These are phyloP conservation scores for Apistogramma diplotaenia DNA, from an alignment of 2,113 vertebrate species.

Conservation along the genomic window DNA sequence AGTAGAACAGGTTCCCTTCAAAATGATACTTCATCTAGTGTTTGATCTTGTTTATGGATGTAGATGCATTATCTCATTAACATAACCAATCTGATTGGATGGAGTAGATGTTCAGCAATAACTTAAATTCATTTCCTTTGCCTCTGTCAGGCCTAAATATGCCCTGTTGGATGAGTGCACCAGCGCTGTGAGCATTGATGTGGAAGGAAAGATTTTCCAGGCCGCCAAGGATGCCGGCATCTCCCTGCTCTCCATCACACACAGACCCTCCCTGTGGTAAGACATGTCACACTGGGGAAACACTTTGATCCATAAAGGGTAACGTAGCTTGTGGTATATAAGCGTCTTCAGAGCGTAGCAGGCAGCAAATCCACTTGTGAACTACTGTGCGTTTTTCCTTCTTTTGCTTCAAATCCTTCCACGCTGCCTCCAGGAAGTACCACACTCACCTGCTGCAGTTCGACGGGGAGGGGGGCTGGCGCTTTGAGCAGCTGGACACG, in stretches of 20 bases:
- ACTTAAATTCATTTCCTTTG: not conserved
- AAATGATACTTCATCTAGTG: not conserved
- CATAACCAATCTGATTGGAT: rapidly evolving
- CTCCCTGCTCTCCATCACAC: constrained; percentile 96
- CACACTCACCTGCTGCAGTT: constrained; percentile 98
- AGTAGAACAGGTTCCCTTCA: not conserved
- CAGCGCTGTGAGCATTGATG: constrained; percentile 97
- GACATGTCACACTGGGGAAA: not conserved
- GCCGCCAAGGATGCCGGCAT: constrained; percentile 92
- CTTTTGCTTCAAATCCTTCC: not conserved
- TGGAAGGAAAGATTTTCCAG: constrained; percentile 98
- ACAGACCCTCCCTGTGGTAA: constrained; percentile 97
- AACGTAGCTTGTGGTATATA: not conserved
- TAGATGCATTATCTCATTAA: not conserved
- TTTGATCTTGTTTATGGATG: not conserved
- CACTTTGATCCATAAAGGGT: not conserved
- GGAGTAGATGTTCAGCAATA: not conserved
- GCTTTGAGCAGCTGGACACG: constrained; percentile 93
- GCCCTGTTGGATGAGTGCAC: constrained; percentile 97
- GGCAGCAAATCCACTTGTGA: not conserved
- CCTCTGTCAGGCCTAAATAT: constrained; percentile 87
- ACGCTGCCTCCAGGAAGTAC: constrained; percentile 85
- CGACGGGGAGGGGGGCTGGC: constrained; percentile 96
- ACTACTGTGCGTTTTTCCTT: not conserved
- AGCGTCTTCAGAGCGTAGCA: not conserved